Percentiles rank a stretch among this genome's conserved stretches.
Evolutionary conservation across 2,113 vertebrate genomes (phyloP).

Genomic region (Dicerorhinus sumatrensis): DNA sequence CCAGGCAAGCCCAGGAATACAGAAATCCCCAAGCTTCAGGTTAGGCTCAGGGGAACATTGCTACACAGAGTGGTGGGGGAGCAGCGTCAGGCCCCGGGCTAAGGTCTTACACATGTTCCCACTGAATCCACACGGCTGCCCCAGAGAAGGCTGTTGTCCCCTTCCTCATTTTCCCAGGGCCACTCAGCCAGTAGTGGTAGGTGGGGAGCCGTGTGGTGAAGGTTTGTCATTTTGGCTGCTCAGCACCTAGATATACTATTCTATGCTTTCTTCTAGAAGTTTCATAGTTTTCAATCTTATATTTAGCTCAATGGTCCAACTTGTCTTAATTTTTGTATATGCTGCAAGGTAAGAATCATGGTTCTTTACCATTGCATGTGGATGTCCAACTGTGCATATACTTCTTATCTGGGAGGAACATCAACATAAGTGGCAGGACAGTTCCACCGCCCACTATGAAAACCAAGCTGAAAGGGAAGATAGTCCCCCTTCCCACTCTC

Average conservation of each 20-base stretch:
- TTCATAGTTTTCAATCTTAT: neutral
- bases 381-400: neutral
- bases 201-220: neutral
- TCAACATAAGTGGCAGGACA: neutral
- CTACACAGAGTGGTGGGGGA: accelerated
- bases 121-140: neutral
- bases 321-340: neutral
- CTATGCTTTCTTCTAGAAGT: neutral
- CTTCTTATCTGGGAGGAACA: neutral
- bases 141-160: neutral
- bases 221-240: neutral
- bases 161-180: neutral
- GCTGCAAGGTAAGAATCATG: neutral
- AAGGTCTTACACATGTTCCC: neutral
- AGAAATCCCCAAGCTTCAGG: neutral
- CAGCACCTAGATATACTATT: neutral
- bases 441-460: neutral
- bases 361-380: neutral
- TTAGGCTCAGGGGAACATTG: neutral
- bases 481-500: neutral
- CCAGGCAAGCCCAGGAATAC: neutral
- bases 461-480: neutral
- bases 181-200: neutral
- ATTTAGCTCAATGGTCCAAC: neutral
- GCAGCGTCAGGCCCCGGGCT: neutral